Conservation (phyloP, 2,888 invertebrate species). For the Hymenopus coronatus region DNA sequence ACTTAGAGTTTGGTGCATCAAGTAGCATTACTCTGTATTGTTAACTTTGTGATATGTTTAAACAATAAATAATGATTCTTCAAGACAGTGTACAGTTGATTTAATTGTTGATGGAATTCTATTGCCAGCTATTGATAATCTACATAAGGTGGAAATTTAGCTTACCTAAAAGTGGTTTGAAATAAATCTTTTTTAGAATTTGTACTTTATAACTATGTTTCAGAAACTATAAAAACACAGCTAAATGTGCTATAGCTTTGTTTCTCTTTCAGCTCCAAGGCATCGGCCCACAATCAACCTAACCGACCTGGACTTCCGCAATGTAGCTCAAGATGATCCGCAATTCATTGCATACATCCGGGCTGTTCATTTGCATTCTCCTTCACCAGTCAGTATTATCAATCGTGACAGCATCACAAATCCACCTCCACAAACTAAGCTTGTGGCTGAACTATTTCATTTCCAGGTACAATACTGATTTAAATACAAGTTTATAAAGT, state of each 20-base stretch:
- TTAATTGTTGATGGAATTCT: too few species aligned
- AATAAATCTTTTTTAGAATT: too few species aligned
- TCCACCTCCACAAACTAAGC: conserved; percentile 51
- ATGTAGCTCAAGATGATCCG: conserved; percentile 72
- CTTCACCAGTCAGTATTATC: conserved; percentile 41
- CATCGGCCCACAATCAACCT: conserved; percentile 62
- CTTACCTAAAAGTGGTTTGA: too few species aligned
- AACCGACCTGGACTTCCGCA: conserved; percentile 72
- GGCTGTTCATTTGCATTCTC: conserved; percentile 63
- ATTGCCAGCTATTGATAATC: too few species aligned
- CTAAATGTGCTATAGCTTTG: background rate
- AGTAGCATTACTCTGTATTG: too few species aligned
- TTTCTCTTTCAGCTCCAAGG: conserved; percentile 2
- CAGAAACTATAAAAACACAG: too few species aligned
- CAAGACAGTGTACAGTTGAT: too few species aligned
- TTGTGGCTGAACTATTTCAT: conserved; percentile 48
- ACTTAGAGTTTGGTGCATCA: too few species aligned
- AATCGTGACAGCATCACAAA: conserved; percentile 32
- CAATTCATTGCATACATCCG: conserved; percentile 71
- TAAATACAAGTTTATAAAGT: background rate
- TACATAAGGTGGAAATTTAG: too few species aligned
- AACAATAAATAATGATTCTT: too few species aligned
- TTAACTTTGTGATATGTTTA: too few species aligned
- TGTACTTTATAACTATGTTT: too few species aligned
- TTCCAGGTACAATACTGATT: conserved; percentile 46